These are phyloP conservation scores for Pristionchus arcanus DNA, from an alignment of 2,888 invertebrate genomes.

Conservation along the genomic window DNA sequence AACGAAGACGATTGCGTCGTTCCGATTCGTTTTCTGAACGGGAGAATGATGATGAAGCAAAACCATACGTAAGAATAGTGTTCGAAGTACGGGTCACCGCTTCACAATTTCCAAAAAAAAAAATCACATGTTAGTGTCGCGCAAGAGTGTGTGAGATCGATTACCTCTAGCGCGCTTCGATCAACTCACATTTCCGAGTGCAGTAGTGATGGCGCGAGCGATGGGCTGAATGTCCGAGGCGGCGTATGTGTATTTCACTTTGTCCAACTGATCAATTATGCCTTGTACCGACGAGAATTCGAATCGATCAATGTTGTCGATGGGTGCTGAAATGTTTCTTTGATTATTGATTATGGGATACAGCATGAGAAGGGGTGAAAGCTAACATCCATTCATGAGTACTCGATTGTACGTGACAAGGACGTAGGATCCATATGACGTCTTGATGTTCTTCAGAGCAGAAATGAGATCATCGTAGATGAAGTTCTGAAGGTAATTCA, in stretches of 20 bases:
- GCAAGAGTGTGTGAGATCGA: no score
- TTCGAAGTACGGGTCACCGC: not conserved
- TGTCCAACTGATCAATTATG: constrained; percentile 34
- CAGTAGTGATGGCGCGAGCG: not conserved
- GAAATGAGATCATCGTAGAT: constrained; percentile 32
- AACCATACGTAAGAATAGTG: not conserved
- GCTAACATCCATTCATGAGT: constrained; percentile 31
- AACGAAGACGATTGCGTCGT: constrained; percentile 45
- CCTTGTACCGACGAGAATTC: constrained; percentile 17
- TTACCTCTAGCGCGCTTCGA: no score
- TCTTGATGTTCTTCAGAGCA: constrained; percentile 12
- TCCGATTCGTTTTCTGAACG: constrained; percentile 7
- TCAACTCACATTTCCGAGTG: constrained; percentile 38
- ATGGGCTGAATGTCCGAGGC: constrained; percentile 36
- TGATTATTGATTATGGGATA: not conserved
- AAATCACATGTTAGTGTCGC: no score
- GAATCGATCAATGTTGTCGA: constrained; percentile 30
- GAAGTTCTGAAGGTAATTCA: not conserved
- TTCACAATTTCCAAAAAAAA: not conserved
- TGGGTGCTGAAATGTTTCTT: not conserved
- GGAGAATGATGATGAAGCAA: not conserved
- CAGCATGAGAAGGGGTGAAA: not conserved
- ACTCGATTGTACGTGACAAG: constrained; percentile 52
- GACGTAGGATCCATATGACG: constrained; percentile 11
- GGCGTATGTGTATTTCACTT: constrained; percentile 42